Evolutionary conservation across 2,888 invertebrate species (phyloP).

Genomic region (Cantharis rustica): DNA sequence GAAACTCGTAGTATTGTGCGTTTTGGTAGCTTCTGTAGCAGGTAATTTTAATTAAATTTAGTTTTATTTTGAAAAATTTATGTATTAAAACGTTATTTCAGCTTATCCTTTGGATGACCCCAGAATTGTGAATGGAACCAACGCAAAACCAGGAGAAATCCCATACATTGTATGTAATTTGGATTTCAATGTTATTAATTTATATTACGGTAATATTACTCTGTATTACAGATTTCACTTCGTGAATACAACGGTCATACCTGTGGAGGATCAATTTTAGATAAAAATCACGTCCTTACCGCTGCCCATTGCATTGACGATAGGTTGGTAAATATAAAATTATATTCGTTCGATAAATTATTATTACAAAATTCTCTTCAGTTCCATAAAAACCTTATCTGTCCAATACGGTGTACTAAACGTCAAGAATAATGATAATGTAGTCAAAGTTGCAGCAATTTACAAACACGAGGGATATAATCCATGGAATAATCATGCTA

Average conservation of each 20-base stretch:
- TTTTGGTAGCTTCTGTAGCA: neutral
- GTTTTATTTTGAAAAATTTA: neutral
- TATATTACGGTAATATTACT: too few species aligned
- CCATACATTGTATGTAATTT: neutral
- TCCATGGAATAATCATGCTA: too few species aligned
- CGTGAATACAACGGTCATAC: neutral
- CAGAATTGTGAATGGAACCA: too few species aligned
- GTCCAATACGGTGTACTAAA: too few species aligned
- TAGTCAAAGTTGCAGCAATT: too few species aligned
- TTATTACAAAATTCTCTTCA: too few species aligned
- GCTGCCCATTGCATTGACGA: slow-evolving; percentile 31
- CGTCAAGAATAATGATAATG: too few species aligned
- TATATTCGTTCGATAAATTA: neutral
- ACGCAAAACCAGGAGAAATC: too few species aligned
- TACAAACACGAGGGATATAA: too few species aligned
- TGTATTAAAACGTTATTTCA: too few species aligned
- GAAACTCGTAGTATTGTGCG: neutral
- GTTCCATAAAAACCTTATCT: too few species aligned
- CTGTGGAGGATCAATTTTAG: neutral
- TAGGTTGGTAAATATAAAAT: neutral
- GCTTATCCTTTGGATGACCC: neutral
- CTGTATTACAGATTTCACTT: neutral
- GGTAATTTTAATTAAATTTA: neutral
- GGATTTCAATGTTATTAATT: too few species aligned
- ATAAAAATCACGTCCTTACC: slow-evolving; percentile 15